Conservation (phyloP, 2,888 invertebrate species). For the Leptopilina syphax region DNA sequence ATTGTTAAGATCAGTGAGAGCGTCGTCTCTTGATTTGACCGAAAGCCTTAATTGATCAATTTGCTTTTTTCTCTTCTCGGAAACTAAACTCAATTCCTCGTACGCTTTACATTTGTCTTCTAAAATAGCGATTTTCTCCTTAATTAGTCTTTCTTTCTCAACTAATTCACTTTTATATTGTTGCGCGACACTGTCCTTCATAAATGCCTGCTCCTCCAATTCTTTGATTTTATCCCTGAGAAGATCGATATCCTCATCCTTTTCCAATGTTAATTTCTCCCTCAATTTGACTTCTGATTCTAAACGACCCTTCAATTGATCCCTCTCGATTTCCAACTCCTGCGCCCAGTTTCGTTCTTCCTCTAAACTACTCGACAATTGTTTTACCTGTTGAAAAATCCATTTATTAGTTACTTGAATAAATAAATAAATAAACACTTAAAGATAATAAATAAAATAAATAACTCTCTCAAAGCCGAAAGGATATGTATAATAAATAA, state of each 20-base stretch:
- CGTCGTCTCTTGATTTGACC: slow-evolving; percentile 75
- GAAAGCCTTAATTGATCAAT: slow-evolving; percentile 76
- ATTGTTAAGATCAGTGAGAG: slow-evolving; percentile 76
- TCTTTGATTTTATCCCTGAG: slow-evolving; percentile 67
- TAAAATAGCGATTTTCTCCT: slow-evolving; percentile 66
- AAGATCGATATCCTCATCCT: slow-evolving; percentile 64
- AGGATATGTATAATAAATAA: too few relatives aligned
- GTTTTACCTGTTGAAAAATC: slow-evolving; percentile 62
- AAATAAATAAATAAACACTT: too few relatives aligned
- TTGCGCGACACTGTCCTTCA: slow-evolving; percentile 70
- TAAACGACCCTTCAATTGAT: slow-evolving; percentile 67
- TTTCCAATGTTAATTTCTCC: slow-evolving; percentile 64
- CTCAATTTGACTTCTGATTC: slow-evolving; percentile 64
- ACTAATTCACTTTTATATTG: slow-evolving; percentile 68
- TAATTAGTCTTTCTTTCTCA: slow-evolving; percentile 69
- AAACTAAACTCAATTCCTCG: slow-evolving; percentile 68
- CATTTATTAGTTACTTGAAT: too few relatives aligned
- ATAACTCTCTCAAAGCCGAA: not conserved
- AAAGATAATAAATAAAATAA: too few relatives aligned
- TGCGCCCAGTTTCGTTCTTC: slow-evolving; percentile 72
- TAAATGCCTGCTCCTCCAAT: slow-evolving; percentile 70
- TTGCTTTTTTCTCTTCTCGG: slow-evolving; percentile 77
- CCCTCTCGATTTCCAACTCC: slow-evolving; percentile 71
- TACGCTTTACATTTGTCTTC: slow-evolving; percentile 69
- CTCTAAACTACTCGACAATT: slow-evolving; percentile 68